Percentiles rank a stretch among this genome's conserved stretches.
phyloP scores from a whole-genome alignment of 2,888 invertebrate species.

The Listrodromus nycthemerus region DNA sequence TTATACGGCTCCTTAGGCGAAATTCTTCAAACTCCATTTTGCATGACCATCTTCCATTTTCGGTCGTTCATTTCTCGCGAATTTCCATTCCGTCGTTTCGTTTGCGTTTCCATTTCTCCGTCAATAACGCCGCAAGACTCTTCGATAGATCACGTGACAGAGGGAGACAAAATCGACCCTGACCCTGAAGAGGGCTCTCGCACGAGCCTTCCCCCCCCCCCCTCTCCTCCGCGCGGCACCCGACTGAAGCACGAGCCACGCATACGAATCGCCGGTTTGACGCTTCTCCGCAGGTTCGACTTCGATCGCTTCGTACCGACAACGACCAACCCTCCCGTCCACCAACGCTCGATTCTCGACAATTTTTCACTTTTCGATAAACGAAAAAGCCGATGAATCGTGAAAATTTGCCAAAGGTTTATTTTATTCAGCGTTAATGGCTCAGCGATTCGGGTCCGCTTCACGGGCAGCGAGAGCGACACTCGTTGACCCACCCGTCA shows the following conservation, averaged over 20 bases:
- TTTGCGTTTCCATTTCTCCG: conserved; percentile 19
- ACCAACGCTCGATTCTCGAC: background rate
- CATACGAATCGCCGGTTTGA: conserved; percentile 63
- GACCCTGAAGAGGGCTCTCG: conserved; percentile 63
- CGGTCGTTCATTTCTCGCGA: background rate
- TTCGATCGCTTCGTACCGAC: conserved; percentile 53
- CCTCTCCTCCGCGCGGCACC: background rate
- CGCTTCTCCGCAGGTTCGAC: conserved; percentile 50
- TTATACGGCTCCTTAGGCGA: too few species aligned
- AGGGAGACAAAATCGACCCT: conserved; percentile 63
- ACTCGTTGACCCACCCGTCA: conserved; percentile 28
- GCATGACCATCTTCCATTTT: too few species aligned
- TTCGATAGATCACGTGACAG: conserved; percentile 28
- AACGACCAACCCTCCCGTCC: background rate
- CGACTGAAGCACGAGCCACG: conserved; percentile 61
- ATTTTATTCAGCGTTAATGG: background rate
- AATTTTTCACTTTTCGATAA: background rate
- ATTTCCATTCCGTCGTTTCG: background rate
- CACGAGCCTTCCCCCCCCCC: background rate
- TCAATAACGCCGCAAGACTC: background rate
- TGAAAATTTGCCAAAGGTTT: too few species aligned
- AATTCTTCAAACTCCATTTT: too few species aligned
- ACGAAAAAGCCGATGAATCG: background rate
- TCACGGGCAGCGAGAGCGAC: background rate
- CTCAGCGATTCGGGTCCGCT: background rate